Base-by-base conservation (phyloP, 30 jellyfish, hydroid and myxozoan genomes). In the Clytia hemisphaerica region DNA sequence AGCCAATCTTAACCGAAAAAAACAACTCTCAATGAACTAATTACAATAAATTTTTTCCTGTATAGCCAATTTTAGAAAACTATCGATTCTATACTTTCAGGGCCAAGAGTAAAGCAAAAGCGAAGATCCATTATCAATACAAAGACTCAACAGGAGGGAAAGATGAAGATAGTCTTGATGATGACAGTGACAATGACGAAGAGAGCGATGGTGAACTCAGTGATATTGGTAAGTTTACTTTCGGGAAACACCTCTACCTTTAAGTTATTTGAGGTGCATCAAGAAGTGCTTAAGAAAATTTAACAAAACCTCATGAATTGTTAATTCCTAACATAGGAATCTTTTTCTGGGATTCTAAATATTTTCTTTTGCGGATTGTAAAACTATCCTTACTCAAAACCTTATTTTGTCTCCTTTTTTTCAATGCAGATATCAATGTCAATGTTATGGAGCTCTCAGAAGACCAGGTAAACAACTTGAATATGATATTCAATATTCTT, bases 191-290 rank as follows among this genome's bases (percentile, higher is more conserved):
- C 25, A 65, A 80, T 32, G 89, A 66, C 67, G 97, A 76, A 18
- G 97, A 88, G 3, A 61, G 91, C n/a, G 86, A 74, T 16, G 59
- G 81, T 26, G 97, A 88, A 3, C 66, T 88, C 53, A 88, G 97
- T 80, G 97, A 88, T 58, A 88, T 88, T 21, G 97, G 93, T 80
- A 28, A 0, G 79, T 16, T 10, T 9, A 10, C 0, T 0, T 60
- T 34, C 30, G 63, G n/a, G n/a, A n/a, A n/a, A n/a, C 53, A 42
- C 15, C 53, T 10, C 53, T 42, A n/a, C 53, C n/a, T 42, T 42
- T 42, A n/a, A 10, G 15, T n/a, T 10, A 10, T 42, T 10, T 42
- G n/a, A 42, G 15, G n/a, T n/a, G n/a, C n/a, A n/a, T n/a, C n/a
- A n/a, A n/a, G n/a, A n/a, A n/a, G n/a, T n/a, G n/a, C n/a, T n/a